Evolutionary conservation across 2,888 invertebrate genomes (phyloP), one percentile per base, ranked within the genome.

Genomic region (Augiades crinisus): DNA sequence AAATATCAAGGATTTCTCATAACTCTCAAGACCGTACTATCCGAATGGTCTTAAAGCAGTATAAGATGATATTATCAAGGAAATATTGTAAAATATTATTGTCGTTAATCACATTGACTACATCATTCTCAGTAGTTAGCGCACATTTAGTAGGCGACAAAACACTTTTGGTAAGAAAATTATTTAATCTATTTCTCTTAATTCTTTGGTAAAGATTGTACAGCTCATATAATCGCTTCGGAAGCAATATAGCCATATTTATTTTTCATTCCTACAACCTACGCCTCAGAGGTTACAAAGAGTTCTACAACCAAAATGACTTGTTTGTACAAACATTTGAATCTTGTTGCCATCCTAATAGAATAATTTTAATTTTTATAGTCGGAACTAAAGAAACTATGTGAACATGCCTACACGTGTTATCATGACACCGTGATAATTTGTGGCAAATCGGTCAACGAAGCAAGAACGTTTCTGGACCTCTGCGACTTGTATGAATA

Each of bases 401-500:
- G 88, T 44, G 88, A 87, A 0, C 72, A 81, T 53, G 86, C 88
- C 0, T 82, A 85, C 65, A 57, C 63, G 0, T 89, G 88, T 59
- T 84, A 81, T 55, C 88, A 89, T 54, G 88, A 88, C 54, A 79
- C 68, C 0, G 70, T 88, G 3, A 72, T 81, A 0, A 61, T 81
- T 2, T 89, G 88, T 40, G 88, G 86, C 1, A 84, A 85, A 57
- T 87, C 85, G 0, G 83, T 83, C 1, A 81, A 81, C 54, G 86
- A 89, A 46, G 81, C 81, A 1, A 72, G 81, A 41, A 87, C 86
- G 0, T 89, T 89, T 27, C 55, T 89, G 2, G 88, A 89, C 47
- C 67, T 89, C 0, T 89, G 88, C 56, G 88, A 89, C 54, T 58
- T 89, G 54, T 87, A 86, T 34, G 88, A 89, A 54, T 88, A 72